Evolutionary conservation across 2,797 vertebrate species (phyloP).

Genomic region (Crocodylus rhombifer): DNA sequence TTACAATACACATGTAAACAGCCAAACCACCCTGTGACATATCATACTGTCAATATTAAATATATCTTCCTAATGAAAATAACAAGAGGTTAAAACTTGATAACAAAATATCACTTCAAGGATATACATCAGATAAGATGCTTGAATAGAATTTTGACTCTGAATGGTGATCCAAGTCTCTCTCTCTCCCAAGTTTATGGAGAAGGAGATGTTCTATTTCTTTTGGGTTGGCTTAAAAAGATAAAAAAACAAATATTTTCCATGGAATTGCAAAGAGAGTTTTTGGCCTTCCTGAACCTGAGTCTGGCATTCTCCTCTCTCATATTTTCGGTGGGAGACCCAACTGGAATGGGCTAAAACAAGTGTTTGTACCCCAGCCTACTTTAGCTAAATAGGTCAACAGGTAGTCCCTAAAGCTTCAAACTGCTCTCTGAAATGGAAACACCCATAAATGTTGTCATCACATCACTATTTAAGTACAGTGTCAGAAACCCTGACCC

Average conservation of each 20-base stretch:
- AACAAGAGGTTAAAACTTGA: neutral
- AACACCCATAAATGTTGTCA: constrained; percentile 43
- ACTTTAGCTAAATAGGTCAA: constrained; percentile 54
- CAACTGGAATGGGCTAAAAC: constrained; percentile 41
- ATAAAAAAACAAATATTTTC: constrained; percentile 68
- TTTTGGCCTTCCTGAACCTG: constrained; percentile 29
- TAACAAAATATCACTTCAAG: neutral
- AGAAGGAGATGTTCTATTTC: constrained; percentile 55
- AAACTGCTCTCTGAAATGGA: constrained; percentile 56
- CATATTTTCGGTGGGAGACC: constrained; percentile 50
- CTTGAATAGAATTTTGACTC: constrained; percentile 36
- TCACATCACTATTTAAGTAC: neutral
- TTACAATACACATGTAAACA: neutral
- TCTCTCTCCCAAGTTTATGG: constrained; percentile 10
- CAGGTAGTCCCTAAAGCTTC: constrained; percentile 37
- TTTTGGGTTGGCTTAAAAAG: constrained; percentile 55
- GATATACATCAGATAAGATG: constrained; percentile 3
- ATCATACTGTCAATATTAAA: neutral
- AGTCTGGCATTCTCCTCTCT: constrained; percentile 45
- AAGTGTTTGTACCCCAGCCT: constrained; percentile 33
- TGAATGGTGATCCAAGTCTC: constrained; percentile 39
- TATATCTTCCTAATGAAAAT: neutral
- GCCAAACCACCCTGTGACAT: neutral
- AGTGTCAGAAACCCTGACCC: neutral
- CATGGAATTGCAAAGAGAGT: constrained; percentile 21